Conservation (phyloP, 2,888 invertebrate genomes). For the Drepana falcataria region DNA sequence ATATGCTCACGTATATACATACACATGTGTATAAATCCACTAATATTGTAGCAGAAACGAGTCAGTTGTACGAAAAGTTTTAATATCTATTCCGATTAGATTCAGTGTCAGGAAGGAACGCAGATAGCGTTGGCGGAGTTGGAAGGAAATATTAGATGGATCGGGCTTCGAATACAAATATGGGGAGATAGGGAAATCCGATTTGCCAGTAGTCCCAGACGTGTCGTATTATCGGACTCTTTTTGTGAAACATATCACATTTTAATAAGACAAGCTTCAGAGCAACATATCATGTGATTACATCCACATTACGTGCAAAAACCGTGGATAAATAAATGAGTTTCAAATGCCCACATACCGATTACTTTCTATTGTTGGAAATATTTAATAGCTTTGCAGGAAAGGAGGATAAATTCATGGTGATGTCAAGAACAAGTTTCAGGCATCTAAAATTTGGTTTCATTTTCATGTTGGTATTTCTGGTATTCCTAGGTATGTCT, state of each 20-base stretch:
- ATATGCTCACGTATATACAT: too few relatives aligned
- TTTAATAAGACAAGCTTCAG: constrained; percentile 50
- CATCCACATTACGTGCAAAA: neutral
- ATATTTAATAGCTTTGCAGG: too few relatives aligned
- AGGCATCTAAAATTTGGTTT: too few relatives aligned
- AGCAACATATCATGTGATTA: neutral
- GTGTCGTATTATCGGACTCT: constrained; percentile 71
- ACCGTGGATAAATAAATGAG: neutral
- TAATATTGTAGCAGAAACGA: constrained; percentile 45
- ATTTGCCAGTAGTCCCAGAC: constrained; percentile 71
- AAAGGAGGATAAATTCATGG: too few relatives aligned
- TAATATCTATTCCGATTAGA: constrained; percentile 80
- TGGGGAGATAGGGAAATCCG: constrained; percentile 76
- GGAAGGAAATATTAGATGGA: constrained; percentile 77
- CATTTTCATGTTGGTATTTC: too few relatives aligned
- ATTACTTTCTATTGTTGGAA: too few relatives aligned
- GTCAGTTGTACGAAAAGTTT: constrained; percentile 69
- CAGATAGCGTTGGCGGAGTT: constrained; percentile 70
- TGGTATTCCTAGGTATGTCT: too few relatives aligned
- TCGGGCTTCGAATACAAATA: constrained; percentile 77
- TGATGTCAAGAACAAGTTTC: too few relatives aligned
- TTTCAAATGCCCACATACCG: too few relatives aligned
- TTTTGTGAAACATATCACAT: constrained; percentile 64
- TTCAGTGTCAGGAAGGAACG: constrained; percentile 77
- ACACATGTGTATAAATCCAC: constrained; percentile 26